A percentile compares a stretch with the other conserved stretches of the same genome.
Evolutionary conservation across 1,140 invertebrate genomes (phyloP).

Genomic region (Charaxes varanes): DNA sequence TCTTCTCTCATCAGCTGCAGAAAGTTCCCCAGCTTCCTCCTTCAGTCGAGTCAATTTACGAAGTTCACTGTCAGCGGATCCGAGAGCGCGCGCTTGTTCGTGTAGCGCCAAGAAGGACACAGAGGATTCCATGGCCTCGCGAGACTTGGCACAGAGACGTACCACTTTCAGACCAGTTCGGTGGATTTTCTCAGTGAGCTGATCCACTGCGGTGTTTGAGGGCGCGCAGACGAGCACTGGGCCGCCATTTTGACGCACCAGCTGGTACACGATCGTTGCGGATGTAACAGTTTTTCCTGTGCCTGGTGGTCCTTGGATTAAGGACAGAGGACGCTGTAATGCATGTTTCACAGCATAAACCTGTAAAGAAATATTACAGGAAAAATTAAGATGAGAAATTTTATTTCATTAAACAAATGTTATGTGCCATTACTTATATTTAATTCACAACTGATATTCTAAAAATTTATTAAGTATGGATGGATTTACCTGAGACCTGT

Average conservation of each 20-base stretch:
- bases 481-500: constrained; percentile 86
- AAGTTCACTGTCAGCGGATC: constrained; percentile 88
- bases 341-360: constrained; percentile 99
- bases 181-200: constrained; percentile 99
- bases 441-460: too few species aligned
- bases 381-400: too few species aligned
- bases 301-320: constrained; percentile 96
- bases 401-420: too few species aligned
- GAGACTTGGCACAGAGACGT: constrained; percentile 96
- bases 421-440: too few species aligned
- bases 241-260: constrained; percentile 95
- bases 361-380: constrained; percentile 49
- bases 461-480: too few species aligned
- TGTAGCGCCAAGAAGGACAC: constrained; percentile 98
- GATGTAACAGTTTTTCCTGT: constrained; percentile 99
- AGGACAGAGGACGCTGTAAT: constrained; percentile 94
- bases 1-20: constrained; percentile 94
- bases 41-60: constrained; percentile 97
- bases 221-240: constrained; percentile 98
- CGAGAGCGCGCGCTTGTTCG: constrained; percentile 97
- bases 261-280: constrained; percentile 98
- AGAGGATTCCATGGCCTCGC: constrained; percentile 98
- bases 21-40: constrained; percentile 97
- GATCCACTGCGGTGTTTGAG: constrained; percentile 99
- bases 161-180: constrained; percentile 97